phyloP scores from a whole-genome alignment of 2,888 invertebrate species.

The Malacosoma neustria region DNA sequence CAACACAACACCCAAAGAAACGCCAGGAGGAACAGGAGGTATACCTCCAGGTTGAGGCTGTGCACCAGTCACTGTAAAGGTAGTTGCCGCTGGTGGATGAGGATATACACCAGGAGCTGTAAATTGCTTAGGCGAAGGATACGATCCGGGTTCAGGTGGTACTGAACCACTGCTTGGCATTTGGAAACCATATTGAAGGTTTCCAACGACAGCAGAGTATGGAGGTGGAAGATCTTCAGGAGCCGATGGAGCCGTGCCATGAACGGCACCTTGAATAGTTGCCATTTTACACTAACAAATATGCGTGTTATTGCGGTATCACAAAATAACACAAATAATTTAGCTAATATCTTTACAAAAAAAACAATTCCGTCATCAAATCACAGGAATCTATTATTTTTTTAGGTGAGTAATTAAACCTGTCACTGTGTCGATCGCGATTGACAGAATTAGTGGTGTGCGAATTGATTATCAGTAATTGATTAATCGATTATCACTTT shows the following conservation, averaged over 20 bases:
- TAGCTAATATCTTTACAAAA: neutral
- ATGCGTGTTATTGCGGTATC: neutral
- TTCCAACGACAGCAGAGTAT: slow-evolving; percentile 59
- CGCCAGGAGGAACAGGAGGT: slow-evolving; percentile 31
- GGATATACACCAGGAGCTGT: slow-evolving; percentile 61
- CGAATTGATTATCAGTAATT: no score
- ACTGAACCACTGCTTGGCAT: slow-evolving; percentile 20
- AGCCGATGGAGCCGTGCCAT: slow-evolving; percentile 32
- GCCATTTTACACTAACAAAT: slow-evolving; percentile 28
- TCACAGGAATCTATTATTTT: no score
- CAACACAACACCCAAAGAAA: slow-evolving; percentile 49
- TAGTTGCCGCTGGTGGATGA: slow-evolving; percentile 28
- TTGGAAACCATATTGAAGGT: slow-evolving; percentile 54
- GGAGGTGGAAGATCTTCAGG: slow-evolving; percentile 63
- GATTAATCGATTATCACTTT: no score
- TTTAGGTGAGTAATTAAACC: no score
- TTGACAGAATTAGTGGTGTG: no score
- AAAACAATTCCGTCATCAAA: no score
- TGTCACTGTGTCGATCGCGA: no score
- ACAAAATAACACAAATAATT: neutral
- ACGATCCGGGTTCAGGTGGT: slow-evolving; percentile 18
- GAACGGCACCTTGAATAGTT: slow-evolving; percentile 25
- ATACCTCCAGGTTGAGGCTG: slow-evolving; percentile 38
- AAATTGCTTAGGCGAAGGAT: slow-evolving; percentile 43
- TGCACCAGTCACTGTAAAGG: slow-evolving; percentile 31